Percentiles rank a stretch among this genome's conserved stretches.
phyloP scores from a whole-genome alignment of 2,888 invertebrate genomes.

The Linnaemya tessellans region DNA sequence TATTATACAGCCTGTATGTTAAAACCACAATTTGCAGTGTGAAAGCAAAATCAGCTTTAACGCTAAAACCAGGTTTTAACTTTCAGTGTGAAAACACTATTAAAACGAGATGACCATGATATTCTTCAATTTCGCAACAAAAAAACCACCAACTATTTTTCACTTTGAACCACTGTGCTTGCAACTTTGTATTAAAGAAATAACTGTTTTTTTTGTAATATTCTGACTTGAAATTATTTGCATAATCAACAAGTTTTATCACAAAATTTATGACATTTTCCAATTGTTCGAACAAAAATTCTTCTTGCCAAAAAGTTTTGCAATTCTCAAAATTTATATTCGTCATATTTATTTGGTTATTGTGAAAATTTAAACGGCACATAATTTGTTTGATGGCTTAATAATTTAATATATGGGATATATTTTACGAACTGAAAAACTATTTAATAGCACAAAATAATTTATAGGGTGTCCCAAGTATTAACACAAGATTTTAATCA shows the following conservation, averaged over 20 bases:
- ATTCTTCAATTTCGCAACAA: no score
- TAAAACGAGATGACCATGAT: no score
- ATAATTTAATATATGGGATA: background rate
- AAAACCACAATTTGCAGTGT: no score
- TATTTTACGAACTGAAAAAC: background rate
- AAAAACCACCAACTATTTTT: background rate
- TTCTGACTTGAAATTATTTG: background rate
- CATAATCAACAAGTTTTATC: conserved; percentile 25
- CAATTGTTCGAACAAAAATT: background rate
- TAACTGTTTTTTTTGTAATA: background rate
- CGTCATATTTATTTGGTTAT: background rate
- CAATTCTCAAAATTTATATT: background rate
- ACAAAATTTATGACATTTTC: conserved; percentile 20
- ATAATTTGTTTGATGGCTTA: conserved; percentile 13
- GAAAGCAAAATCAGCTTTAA: no score
- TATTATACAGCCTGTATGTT: no score
- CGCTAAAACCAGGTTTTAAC: no score
- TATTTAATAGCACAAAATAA: background rate
- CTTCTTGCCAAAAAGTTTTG: conserved; percentile 6
- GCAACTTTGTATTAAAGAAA: no score
- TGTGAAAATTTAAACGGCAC: conserved; percentile 17
- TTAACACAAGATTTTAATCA: no score
- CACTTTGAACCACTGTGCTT: background rate
- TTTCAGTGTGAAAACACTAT: no score
- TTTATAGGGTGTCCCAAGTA: no score